Base-by-base conservation (phyloP, 1,140 invertebrate genomes). In the Anagrus nilaparvatae region DNA sequence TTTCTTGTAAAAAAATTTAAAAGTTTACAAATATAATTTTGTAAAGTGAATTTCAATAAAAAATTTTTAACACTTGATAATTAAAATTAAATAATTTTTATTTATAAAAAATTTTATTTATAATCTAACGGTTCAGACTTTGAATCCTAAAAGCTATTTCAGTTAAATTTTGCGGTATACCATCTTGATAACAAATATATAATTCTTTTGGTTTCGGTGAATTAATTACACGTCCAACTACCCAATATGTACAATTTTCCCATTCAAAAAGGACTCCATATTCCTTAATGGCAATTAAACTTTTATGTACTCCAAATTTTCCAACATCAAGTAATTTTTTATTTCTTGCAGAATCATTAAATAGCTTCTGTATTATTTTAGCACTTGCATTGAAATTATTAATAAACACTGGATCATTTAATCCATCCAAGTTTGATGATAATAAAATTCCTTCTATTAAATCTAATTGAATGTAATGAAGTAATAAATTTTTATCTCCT, bases 1-100 rank as follows among this genome's bases (percentile, higher is more conserved):
- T 67, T 93, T 92, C 80, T 73, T 86, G 71, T 91, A 87, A 75
- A 12, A n/a, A n/a, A n/a, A n/a, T n/a, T n/a, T n/a, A n/a, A n/a
- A n/a, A n/a, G n/a, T n/a, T n/a, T n/a, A n/a, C n/a, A n/a, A n/a
- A n/a, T n/a, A n/a, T n/a, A n/a, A n/a, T n/a, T n/a, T n/a, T n/a
- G n/a, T n/a, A n/a, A n/a, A n/a, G n/a, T n/a, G n/a, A n/a, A n/a
- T n/a, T n/a, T n/a, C n/a, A n/a, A n/a, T n/a, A n/a, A n/a, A n/a
- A n/a, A n/a, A n/a, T n/a, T n/a, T n/a, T n/a, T n/a, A n/a, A n/a
- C n/a, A n/a, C n/a, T n/a, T n/a, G n/a, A n/a, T n/a, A n/a, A n/a
- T n/a, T n/a, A n/a, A 3, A 13, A 27, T 12, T 16, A 28, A 13
- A 29, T 12, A 8, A 3, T 40, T 39, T 33, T 18, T 47, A 27